Conservation (phyloP, 1,140 invertebrate species). For the Steinernema feltiae region DNA sequence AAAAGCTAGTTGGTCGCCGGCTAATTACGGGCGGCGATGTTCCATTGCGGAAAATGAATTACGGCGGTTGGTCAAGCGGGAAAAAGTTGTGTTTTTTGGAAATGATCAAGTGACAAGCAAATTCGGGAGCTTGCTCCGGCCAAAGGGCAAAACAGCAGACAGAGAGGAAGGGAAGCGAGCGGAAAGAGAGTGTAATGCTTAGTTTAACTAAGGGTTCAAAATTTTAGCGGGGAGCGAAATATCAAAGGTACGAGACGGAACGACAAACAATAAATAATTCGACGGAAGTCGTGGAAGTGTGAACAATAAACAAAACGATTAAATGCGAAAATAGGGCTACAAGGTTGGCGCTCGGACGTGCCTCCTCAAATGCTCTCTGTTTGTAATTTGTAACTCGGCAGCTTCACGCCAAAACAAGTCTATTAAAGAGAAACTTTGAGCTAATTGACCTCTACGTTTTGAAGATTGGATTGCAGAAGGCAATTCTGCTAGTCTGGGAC, state of each 20-base stretch:
- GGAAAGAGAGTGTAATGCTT: slow-evolving; percentile 4
- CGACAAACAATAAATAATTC: neutral
- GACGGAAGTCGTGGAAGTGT: too few relatives aligned
- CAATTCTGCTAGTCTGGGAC: too few relatives aligned
- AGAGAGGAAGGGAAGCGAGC: too few relatives aligned
- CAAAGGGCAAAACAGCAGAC: neutral
- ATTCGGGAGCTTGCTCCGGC: neutral
- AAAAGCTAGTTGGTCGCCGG: neutral
- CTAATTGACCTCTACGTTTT: too few relatives aligned
- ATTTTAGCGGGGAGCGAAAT: neutral
- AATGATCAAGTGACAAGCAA: neutral
- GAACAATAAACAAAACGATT: too few relatives aligned
- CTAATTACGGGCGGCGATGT: neutral
- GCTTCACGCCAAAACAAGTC: too few relatives aligned
- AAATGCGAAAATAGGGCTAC: too few relatives aligned
- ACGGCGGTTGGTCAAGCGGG: neutral
- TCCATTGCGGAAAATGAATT: neutral
- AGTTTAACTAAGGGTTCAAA: neutral
- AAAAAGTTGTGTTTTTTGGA: neutral
- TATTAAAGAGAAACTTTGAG: too few relatives aligned
- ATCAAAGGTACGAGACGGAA: neutral
- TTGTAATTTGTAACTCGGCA: too few relatives aligned
- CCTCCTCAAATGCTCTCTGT: too few relatives aligned
- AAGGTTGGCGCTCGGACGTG: too few relatives aligned
- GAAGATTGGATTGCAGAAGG: too few relatives aligned